Evolutionary conservation across 2,888 invertebrate species (phyloP).

Genomic region (Chirona hameri): DNA sequence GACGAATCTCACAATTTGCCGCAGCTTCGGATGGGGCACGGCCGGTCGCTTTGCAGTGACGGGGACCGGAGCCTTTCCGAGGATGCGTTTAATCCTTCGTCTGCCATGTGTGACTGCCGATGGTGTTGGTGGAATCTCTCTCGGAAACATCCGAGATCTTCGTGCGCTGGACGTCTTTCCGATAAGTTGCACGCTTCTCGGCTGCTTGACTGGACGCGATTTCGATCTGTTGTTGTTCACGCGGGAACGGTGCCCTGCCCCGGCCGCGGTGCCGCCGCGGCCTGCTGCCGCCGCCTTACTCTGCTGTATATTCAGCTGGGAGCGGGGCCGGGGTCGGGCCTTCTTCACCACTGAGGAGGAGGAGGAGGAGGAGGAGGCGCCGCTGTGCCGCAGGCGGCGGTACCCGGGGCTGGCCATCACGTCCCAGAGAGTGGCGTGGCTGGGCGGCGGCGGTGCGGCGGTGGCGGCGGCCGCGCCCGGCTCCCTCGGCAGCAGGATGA

Average conservation of each 20-base stretch:
- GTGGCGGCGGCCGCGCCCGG: not conserved
- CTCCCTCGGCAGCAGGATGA: not conserved
- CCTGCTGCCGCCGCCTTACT: not conserved
- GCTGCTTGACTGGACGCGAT: not conserved
- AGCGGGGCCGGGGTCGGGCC: not conserved
- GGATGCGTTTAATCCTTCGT: not conserved
- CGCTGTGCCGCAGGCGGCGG: not conserved
- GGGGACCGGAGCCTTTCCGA: not conserved
- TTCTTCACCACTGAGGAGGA: not conserved
- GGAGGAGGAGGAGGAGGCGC: not conserved
- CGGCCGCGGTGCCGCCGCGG: not conserved
- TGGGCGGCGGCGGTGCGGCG: too few relatives aligned
- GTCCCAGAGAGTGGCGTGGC: not conserved
- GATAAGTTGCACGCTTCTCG: not conserved
- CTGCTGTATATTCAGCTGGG: not conserved
- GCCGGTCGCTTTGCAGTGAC: not conserved
- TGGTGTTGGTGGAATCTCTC: not conserved
- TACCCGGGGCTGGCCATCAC: not conserved
- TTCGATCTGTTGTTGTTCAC: too few relatives aligned
- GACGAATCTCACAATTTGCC: not conserved
- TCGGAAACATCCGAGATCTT: not conserved
- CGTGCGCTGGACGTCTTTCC: not conserved
- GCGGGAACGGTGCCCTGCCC: too few relatives aligned
- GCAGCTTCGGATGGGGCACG: not conserved
- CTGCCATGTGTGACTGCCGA: too few relatives aligned